Evolutionary conservation across 2,797 vertebrate genomes (phyloP).

Genomic region (Heliangelus exortis): DNA sequence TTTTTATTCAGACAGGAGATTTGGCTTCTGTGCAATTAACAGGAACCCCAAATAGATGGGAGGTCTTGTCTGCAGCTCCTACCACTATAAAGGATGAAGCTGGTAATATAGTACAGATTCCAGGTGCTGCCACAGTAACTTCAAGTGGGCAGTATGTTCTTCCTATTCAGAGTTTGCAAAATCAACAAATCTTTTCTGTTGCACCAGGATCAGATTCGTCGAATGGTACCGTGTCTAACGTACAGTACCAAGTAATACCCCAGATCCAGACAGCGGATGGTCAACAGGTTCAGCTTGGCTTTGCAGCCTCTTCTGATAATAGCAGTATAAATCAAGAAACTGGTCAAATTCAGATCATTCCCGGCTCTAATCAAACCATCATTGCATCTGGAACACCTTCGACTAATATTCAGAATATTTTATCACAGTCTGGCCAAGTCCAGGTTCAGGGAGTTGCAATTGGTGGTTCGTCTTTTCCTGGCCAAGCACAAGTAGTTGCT

Average conservation of each 20-base stretch:
- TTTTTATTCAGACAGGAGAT: slow-evolving; percentile 86
- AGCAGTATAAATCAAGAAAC: slow-evolving; percentile 92
- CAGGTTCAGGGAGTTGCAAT: slow-evolving; percentile 96
- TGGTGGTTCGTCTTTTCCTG: slow-evolving; percentile 92
- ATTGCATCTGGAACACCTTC: slow-evolving; percentile 87
- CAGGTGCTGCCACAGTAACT: slow-evolving; percentile 91
- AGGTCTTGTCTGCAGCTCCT: slow-evolving; percentile 89
- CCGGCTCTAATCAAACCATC: slow-evolving; percentile 91
- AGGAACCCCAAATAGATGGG: slow-evolving; percentile 93
- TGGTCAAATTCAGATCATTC: slow-evolving; percentile 97
- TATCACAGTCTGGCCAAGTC: slow-evolving; percentile 94
- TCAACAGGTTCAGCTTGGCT: slow-evolving; percentile 92
- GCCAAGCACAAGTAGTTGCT: slow-evolving; percentile 96
- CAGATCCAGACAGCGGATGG: slow-evolving; percentile 97
- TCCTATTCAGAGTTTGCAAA: slow-evolving; percentile 97
- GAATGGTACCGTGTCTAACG: slow-evolving; percentile 94
- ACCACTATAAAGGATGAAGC: slow-evolving; percentile 92
- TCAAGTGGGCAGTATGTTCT: slow-evolving; percentile 99
- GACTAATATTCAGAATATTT: slow-evolving; percentile 93
- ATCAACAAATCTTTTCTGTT: slow-evolving; percentile 96
- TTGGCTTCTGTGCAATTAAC: slow-evolving; percentile 90
- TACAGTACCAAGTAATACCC: slow-evolving; percentile 99
- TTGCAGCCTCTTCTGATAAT: slow-evolving; percentile 90
- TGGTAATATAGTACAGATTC: slow-evolving; percentile 94
- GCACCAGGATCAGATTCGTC: slow-evolving; percentile 92